These are phyloP conservation scores for Rhinichthys osculus DNA, from an alignment of 2,797 vertebrate genomes.

Conservation along the genomic window DNA sequence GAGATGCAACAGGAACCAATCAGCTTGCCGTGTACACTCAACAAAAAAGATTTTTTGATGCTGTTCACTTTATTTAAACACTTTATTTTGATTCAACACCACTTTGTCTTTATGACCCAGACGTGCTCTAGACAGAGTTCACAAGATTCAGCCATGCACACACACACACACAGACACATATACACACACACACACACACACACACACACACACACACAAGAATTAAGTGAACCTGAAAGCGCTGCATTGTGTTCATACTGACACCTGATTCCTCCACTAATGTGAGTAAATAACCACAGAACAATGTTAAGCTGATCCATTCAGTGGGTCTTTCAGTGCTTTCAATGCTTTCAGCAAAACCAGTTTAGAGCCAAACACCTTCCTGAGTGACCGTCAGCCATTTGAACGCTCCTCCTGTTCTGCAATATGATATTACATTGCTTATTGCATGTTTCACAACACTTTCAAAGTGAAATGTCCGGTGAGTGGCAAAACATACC, in stretches of 20 bases:
- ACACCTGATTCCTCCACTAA: conserved; percentile 14
- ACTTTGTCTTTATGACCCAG: background rate
- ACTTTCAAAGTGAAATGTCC: background rate
- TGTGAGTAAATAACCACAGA: conserved; percentile 16
- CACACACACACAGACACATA: background rate
- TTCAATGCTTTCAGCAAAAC: conserved; percentile 18
- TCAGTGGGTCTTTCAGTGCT: background rate
- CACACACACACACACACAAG: background rate
- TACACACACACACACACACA: no score
- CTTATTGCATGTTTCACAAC: background rate
- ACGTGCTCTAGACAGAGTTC: background rate
- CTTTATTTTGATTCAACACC: no score
- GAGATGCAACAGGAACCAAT: no score
- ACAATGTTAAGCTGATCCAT: background rate
- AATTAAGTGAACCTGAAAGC: conserved; percentile 14
- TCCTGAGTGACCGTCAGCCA: background rate
- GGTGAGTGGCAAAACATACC: background rate
- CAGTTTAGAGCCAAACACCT: background rate
- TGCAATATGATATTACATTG: background rate
- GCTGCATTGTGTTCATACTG: background rate
- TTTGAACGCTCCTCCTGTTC: background rate
- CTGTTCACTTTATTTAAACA: no score
- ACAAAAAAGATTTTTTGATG: no score
- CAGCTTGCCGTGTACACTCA: no score
- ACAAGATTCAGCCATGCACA: background rate